phyloP scores from a whole-genome alignment of 2,113 vertebrate species.

The Heloderma charlesbogerti region DNA sequence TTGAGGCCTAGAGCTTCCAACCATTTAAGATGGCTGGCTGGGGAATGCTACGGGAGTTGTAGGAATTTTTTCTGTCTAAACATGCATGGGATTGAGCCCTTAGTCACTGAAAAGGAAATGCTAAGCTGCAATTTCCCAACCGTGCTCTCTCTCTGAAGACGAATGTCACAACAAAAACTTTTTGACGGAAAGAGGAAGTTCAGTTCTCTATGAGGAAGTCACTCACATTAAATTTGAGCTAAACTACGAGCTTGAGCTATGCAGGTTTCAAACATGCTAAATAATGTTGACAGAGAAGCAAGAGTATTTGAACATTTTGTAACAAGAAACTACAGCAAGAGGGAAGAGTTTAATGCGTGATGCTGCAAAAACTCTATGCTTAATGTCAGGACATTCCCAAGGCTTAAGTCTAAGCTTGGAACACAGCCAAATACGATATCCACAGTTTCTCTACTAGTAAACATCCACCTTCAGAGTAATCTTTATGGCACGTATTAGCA shows the following conservation, averaged over 20 bases:
- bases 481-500: background rate
- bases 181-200: background rate
- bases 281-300: background rate
- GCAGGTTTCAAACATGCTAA: background rate
- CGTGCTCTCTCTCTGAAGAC: background rate
- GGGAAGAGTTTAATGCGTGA: background rate
- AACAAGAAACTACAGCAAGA: background rate
- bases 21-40: background rate
- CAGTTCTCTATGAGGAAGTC: background rate
- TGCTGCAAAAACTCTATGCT: fast-evolving
- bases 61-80: no score
- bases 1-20: background rate
- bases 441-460: background rate
- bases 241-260: background rate
- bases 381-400: background rate
- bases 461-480: background rate
- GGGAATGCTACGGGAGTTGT: no score
- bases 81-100: background rate
- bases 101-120: no score
- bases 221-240: background rate
- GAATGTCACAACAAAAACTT: background rate
- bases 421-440: background rate
- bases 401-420: background rate
- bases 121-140: background rate
- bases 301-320: background rate